Evolutionary conservation across 2,888 invertebrate genomes (phyloP), one percentile per base, ranked within the genome.

Genomic region (Ceraclea dissimilis): DNA sequence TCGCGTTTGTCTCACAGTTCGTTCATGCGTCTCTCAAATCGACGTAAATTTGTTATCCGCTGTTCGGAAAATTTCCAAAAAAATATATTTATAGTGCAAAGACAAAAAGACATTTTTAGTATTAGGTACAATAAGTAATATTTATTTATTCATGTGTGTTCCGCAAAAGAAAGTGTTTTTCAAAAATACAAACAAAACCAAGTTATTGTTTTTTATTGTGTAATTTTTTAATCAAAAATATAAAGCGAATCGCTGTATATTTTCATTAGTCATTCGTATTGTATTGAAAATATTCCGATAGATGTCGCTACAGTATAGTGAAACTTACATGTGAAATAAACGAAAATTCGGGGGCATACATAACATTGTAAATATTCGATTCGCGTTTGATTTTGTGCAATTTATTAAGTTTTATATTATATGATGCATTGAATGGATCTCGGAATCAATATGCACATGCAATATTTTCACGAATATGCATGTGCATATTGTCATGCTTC

Each of bases 11-110:
- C 39, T 39, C 13, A 8, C n/a, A 39, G 16, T 39, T 39, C 39
- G 20, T 46, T 46, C 46, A 10, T 46, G 4, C 20, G 34, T 18
- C 56, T 49, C 51, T 31, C 57, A 50, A 57, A 44, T 48, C 17
- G 56, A 54, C 74, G 74, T 76, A 75, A 75, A 67, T 77, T 75
- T 75, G 76, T 78, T 77, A 77, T 77, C 76, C 78, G 77, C 78
- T 78, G 74, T 67, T 74, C 66, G 78, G 74, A 77, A 78, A 78
- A 78, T 78, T 78, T 62, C 58, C 51, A 22, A 34, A n/a, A 47
- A 20, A 8, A 6, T 8, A 39, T 39, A 16, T 39, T 39, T 39
- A 39, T 54, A 54, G 54, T 54, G 54, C 39, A 51, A 49, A 50
- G 31, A 57, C 43, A 52, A 52, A 46, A 46, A 52, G 52, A 52